Conservation (phyloP, 1,140 invertebrate genomes). For the Drosophila quadrilineata region DNA sequence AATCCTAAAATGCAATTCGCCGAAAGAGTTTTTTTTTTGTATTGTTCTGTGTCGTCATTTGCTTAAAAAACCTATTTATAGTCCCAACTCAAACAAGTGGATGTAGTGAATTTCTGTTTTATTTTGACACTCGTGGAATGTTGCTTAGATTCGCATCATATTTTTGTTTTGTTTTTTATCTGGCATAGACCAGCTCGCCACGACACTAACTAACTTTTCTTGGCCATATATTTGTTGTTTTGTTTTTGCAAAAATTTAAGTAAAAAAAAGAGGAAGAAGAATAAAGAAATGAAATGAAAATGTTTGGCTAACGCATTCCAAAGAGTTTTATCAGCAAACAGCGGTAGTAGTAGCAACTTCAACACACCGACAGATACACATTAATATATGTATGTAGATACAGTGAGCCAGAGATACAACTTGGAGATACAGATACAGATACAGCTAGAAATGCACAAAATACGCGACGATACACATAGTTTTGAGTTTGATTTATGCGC, state of each 20-base stretch:
- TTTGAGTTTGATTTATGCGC: conserved; percentile 3
- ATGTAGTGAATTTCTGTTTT: not conserved
- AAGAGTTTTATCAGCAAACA: conserved; percentile 23
- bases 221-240: conserved; percentile 5
- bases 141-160: conserved; percentile 17
- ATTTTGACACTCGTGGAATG: conserved; percentile 37
- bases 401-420: not conserved
- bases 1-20: not conserved
- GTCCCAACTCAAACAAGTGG: not conserved
- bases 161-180: not conserved
- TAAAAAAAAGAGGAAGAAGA: not conserved
- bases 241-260: conserved; percentile 14
- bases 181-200: too few relatives aligned
- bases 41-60: not conserved
- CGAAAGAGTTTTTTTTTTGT: conserved; percentile 1
- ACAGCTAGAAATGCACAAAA: not conserved
- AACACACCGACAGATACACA: not conserved
- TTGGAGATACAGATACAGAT: not conserved
- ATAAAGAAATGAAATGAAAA: conserved; percentile 7
- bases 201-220: conserved; percentile 1
- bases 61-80: conserved; percentile 5
- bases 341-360: not conserved
- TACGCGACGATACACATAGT: not conserved
- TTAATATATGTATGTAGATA: too few relatives aligned
- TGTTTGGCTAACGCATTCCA: conserved; percentile 37